These are phyloP conservation scores for Oriolus oriolus DNA, from an alignment of 2,113 vertebrate species.

Conservation along the genomic window DNA sequence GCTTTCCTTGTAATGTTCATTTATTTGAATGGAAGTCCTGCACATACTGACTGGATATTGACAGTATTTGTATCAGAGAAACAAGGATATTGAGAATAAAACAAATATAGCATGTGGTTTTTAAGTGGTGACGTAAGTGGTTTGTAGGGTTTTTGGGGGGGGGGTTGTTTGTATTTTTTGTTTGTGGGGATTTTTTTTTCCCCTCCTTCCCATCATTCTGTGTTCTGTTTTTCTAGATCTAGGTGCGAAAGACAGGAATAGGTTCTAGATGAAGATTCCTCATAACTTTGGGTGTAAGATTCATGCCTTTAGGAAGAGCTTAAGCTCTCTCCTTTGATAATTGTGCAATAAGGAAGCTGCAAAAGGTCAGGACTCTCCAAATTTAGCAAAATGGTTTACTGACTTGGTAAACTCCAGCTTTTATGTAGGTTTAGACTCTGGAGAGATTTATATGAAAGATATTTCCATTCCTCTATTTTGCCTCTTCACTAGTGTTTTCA, in stretches of 20 bases:
- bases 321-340: neutral
- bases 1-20: neutral
- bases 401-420: neutral
- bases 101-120: neutral
- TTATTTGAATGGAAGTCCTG: neutral
- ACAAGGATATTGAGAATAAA: neutral
- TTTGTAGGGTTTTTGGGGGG: too few species aligned
- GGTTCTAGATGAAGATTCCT: neutral
- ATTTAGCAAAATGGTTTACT: neutral
- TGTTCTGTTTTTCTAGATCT: neutral
- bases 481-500: neutral
- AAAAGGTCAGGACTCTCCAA: neutral
- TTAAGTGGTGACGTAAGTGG: neutral
- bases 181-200: neutral
- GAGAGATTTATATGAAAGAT: neutral
- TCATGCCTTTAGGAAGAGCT: neutral
- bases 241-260: neutral
- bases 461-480: neutral
- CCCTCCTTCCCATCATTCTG: neutral
- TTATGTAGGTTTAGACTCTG: neutral
- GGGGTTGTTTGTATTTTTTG: neutral
- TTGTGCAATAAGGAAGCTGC: neutral
- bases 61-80: neutral
- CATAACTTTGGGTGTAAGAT: neutral
- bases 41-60: neutral